Percentiles rank a stretch among this genome's conserved stretches.
These are phyloP conservation scores for Falcunculus frontatus DNA, from an alignment of 2,113 vertebrate species.

Conservation along the genomic window DNA sequence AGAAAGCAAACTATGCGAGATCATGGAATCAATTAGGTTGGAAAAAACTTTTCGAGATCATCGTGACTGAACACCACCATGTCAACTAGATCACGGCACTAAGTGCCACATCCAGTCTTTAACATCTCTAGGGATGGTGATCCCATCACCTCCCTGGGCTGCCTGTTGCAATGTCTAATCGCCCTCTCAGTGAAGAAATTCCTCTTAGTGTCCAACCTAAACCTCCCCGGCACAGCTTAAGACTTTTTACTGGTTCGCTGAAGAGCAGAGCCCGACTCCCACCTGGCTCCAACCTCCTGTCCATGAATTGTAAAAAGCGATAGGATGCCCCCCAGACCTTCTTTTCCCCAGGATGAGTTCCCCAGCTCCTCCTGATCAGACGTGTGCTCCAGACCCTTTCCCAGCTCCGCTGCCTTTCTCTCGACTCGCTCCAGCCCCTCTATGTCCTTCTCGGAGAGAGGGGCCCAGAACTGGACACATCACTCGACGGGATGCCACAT, in stretches of 20 bases:
- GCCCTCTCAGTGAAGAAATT: background rate
- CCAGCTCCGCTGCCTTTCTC: background rate
- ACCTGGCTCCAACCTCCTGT: background rate
- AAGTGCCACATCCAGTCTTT: background rate
- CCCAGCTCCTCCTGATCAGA: background rate
- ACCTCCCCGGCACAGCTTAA: background rate
- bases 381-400: background rate
- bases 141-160: background rate
- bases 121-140: background rate
- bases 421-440: background rate
- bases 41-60: background rate
- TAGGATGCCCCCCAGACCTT: rapidly evolving
- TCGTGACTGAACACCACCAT: background rate
- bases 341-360: background rate
- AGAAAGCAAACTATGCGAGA: background rate
- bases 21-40: background rate
- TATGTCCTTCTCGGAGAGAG: background rate
- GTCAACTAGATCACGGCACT: background rate
- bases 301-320: background rate
- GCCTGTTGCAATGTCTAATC: background rate
- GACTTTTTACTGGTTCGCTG: background rate
- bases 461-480: background rate
- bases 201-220: background rate
- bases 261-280: background rate
- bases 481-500: background rate